Evolutionary conservation across 2,888 invertebrate genomes (phyloP), one percentile per base, ranked within the genome.

Genomic region (Morpho achilles): DNA sequence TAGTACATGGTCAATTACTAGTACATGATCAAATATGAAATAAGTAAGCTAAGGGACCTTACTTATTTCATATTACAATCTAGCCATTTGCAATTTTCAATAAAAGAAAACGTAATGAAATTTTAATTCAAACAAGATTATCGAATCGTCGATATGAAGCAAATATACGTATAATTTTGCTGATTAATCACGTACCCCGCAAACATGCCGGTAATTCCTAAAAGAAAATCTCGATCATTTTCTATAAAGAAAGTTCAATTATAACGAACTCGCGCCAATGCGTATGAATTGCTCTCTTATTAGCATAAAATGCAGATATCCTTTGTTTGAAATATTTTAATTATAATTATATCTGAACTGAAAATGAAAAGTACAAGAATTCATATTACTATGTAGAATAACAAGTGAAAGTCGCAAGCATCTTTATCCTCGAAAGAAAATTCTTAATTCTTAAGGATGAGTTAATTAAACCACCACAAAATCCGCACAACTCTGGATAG

Each of bases 111-210:
- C 44, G 44, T 9, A 44, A 44, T 9, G 7, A 16, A 39, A 8
- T 22, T 22, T 22, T 32, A 39, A 49, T 39, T 39, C 8, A 32
- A 16, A 9, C 2, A 32, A 44, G 52, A 44, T 10, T 44, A 52
- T 32, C 23, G 4, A 43, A n/a, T 43, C 42, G 9, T 23, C 42
- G 41, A 9, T 50, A 39, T 22, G 5, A 42, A 50, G 22, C 22
- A 16, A 9, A 22, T 43, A 50, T 23, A 9, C 23, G 3, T 44
- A 52, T 44, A 52, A 44, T 44, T 44, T 44, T 4, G 8, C 44
- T 42, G 32, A 52, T 44, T 10, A 52, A 52, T 44, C 52, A 52
- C 52, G 52, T 52, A 44, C 52, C 32, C 52, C 43, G 44, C 52
- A 44, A 52, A 44, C 43, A 32, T 44, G 32, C 9, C 32, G 44